Percentiles rank a stretch among this genome's conserved stretches.
phyloP scores from a whole-genome alignment of 2,888 invertebrate species.

The Morinoia aosen region DNA sequence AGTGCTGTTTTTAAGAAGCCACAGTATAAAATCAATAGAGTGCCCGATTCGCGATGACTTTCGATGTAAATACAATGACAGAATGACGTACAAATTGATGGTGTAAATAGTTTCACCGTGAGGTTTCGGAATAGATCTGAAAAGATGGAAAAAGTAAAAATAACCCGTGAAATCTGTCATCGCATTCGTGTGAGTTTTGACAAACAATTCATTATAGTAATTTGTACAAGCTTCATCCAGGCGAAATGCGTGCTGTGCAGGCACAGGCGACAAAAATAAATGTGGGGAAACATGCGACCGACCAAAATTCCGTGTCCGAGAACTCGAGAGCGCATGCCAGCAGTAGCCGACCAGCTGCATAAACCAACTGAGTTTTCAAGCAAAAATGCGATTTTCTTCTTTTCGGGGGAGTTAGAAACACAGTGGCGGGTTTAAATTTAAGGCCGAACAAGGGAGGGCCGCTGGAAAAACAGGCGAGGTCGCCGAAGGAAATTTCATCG shows the following conservation, averaged over 20 bases:
- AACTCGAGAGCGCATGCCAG: not conserved
- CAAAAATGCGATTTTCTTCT: constrained; percentile 21
- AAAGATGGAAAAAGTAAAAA: not conserved
- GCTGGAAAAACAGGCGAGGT: not conserved
- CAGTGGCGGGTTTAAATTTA: constrained; percentile 24
- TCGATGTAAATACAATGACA: not conserved
- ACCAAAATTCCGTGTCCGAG: not conserved
- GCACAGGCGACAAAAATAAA: not conserved
- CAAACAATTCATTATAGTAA: not conserved
- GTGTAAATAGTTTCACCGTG: not conserved
- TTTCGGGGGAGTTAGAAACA: not conserved
- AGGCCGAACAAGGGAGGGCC: constrained; percentile 15
- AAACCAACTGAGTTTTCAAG: not conserved
- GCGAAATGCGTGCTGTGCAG: not conserved
- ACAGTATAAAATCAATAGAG: not conserved
- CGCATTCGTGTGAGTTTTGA: no score
- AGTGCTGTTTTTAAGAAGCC: not conserved
- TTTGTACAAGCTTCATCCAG: not conserved
- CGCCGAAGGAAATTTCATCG: not conserved
- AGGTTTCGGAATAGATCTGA: not conserved
- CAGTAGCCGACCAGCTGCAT: not conserved
- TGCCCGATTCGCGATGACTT: not conserved
- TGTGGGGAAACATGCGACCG: not conserved
- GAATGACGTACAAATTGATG: not conserved
- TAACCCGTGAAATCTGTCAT: not conserved